Conservation (phyloP, 2,113 vertebrate species). For the Dunckerocampus dactyliophorus region DNA sequence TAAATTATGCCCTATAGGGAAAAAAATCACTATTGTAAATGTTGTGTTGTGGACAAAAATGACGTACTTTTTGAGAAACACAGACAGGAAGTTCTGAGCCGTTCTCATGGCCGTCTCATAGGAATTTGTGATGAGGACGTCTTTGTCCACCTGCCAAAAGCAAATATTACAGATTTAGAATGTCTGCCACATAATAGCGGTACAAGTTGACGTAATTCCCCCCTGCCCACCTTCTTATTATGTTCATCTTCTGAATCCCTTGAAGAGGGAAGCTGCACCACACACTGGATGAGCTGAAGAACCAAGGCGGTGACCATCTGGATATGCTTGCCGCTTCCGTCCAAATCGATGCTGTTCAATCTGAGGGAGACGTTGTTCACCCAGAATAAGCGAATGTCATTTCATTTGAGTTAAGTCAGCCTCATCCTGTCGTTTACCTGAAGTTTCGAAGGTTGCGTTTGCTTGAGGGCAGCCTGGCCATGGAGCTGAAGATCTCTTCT, state of each 20-base stretch:
- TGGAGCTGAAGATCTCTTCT: slow-evolving; percentile 97
- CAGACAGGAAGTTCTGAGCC: slow-evolving; percentile 96
- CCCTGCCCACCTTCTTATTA: slow-evolving; percentile 81
- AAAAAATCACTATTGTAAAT: no score
- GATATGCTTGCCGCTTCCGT: slow-evolving; percentile 88
- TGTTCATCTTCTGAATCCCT: slow-evolving; percentile 82
- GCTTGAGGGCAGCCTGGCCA: slow-evolving; percentile 90
- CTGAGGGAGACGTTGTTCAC: slow-evolving; percentile 56
- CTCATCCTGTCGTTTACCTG: slow-evolving; percentile 70
- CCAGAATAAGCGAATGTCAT: background rate
- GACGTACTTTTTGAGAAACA: slow-evolving; percentile 97
- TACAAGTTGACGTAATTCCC: no score
- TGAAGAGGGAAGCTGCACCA: slow-evolving; percentile 86
- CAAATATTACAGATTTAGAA: background rate
- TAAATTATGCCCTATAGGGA: no score
- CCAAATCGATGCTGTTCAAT: slow-evolving; percentile 88
- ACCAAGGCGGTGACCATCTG: slow-evolving; percentile 98
- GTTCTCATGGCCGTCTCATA: slow-evolving; percentile 98
- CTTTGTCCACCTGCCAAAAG: slow-evolving; percentile 85
- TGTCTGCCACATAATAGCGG: no score
- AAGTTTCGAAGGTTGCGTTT: slow-evolving; percentile 97
- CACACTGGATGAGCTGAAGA: slow-evolving; percentile 96
- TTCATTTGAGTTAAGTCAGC: background rate
- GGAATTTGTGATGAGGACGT: slow-evolving; percentile 91
- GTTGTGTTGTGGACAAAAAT: background rate